Base-by-base conservation (phyloP, 2,888 invertebrate species). In the Luperina testacea region DNA sequence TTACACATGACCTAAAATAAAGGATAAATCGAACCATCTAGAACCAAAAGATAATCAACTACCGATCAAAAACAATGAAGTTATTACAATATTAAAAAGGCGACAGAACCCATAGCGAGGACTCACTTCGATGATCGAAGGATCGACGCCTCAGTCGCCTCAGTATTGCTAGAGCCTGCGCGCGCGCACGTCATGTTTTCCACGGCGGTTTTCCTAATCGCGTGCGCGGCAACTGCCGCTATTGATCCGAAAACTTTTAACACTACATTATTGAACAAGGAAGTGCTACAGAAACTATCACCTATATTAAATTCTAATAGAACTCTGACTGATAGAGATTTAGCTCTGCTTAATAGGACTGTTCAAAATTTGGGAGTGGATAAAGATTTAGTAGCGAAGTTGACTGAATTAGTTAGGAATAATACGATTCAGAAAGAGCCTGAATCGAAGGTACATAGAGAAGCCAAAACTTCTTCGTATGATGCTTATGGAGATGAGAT, bases 151-250 rank as follows among this genome's bases (percentile, higher is more conserved):
- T 92, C 94, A 96, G 96, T 96, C 83, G 85, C 78, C 86, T 92
- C 94, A 96, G 96, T 96, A 90, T 90, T 89, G 89, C 87, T 85
- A 85, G 88, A 87, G 92, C 87, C 95, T 92, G 92, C 95, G 96
- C 95, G 94, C 77, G 95, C 96, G 96, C 96, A 94, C 89, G 88
- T 83, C 71, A 89, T 94, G 88, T 88, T 91, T 82, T 87, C 92
- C 87, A 91, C 90, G 81, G 89, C 90, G 80, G 70, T 95, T 73
- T 84, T 96, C 48, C 90, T 94, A 91, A 87, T 95, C 92, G 94
- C 93, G 90, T 94, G 95, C 93, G 94, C 93, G 80, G 77, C 92
- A 80, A 89, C 91, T 72, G 90, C 93, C 84, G 91, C 92, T 71
- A 85, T 90, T 67, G 89, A 91, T 83, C 80, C 85, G 53, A 90